phyloP scores from a whole-genome alignment of 2,113 vertebrate genomes.

The Cervus canadensis region DNA sequence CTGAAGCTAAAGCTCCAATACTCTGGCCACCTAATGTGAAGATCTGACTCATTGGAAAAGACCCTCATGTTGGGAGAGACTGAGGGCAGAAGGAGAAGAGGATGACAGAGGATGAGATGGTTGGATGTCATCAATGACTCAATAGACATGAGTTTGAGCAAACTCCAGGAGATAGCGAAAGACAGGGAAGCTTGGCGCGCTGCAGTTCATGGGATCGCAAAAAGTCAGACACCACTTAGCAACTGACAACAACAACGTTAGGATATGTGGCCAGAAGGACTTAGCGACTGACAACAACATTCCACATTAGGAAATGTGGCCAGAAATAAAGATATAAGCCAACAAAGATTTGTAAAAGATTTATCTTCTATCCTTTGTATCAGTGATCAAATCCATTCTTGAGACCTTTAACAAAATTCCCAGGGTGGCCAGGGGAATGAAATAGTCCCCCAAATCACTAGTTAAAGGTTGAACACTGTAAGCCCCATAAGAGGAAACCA shows the following conservation, averaged over 20 bases:
- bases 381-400: neutral
- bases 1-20: neutral
- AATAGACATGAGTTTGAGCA: neutral
- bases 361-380: neutral
- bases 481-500: neutral
- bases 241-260: neutral
- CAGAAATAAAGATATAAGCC: neutral
- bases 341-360: neutral
- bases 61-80: neutral
- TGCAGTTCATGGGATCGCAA: neutral
- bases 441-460: neutral
- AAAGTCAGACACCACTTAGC: neutral
- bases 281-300: neutral
- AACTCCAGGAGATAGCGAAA: neutral
- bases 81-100: neutral
- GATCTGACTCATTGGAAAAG: neutral
- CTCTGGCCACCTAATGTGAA: neutral
- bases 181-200: neutral
- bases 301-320: neutral
- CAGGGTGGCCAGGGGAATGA: neutral
- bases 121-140: neutral
- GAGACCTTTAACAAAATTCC: neutral
- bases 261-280: neutral
- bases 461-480: neutral
- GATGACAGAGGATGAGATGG: neutral